Base-by-base conservation (phyloP, 2,113 vertebrate species). In the Phrynosoma platyrhinos region DNA sequence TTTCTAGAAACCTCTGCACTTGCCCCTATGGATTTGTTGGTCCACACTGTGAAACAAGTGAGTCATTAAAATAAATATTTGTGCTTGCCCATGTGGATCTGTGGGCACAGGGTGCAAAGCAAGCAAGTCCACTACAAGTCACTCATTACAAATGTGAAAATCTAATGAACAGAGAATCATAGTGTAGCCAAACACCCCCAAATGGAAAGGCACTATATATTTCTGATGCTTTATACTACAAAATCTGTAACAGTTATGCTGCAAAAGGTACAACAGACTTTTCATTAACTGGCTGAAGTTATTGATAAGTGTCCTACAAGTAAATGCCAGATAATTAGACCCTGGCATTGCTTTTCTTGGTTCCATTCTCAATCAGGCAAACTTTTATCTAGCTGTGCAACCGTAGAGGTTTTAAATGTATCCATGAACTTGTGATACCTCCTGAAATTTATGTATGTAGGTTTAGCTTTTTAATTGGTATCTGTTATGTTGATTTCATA, bases 1-100 rank as follows among this genome's bases (percentile, higher is more conserved):
- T 98, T 93, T 94, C 95, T 91, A 96, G 97, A 86, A 99, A 98
- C 91, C 97, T 97, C 93, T 98, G 98, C 75, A 98, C 97, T 90
- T 99, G 98, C 86, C 94, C 97, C 0, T 99, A 98, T 2, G 98
- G 98, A 84, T 99, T 98, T 91, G 96, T 99, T 89, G 98, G 98
- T 92, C 97, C 98, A 62, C 95, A 96, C 90, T 99, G 98, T 96
- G 97, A 98, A 93, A 99, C 97, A 95, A 97, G 98, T 98, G 96
- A 98, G 98, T 77, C 84, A 82, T 82, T 21, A 10, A 80, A 93
- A 86, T 27, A 62, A 62, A 62, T 62, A 14, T 62, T 16, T 18
- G 58, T 62, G 58, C 58, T 62, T 62, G 58, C 13, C 13, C 58
- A 3, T 62, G 58, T 62, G 58, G 13, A 7, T 16, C 58, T 62